phyloP scores from a whole-genome alignment of 2,113 vertebrate genomes.

The Megaleporinus macrocephalus region DNA sequence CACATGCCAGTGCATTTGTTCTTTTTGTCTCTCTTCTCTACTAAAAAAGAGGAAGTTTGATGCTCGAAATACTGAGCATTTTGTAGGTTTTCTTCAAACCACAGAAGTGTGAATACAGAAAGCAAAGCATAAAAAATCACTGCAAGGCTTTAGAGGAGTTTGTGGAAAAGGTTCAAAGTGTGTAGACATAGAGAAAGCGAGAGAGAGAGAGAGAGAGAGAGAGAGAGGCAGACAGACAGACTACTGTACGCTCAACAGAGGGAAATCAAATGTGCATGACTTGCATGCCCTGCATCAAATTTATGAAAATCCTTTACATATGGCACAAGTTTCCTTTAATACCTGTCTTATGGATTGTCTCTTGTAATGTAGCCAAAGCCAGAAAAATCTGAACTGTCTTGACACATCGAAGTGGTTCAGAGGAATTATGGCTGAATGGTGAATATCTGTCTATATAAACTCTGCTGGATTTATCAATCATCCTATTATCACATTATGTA shows the following conservation, averaged over 20 bases:
- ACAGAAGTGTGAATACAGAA: background rate
- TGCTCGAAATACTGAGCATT: conserved; percentile 5
- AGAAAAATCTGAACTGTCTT: background rate
- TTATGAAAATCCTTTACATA: conserved; percentile 42
- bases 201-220: conserved; percentile 6
- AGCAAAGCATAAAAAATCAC: background rate
- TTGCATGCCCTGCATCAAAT: conserved; percentile 30
- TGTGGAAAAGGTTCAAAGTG: conserved; percentile 27
- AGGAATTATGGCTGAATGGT: background rate
- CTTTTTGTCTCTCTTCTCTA: conserved; percentile 15
- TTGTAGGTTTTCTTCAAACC: conserved; percentile 5
- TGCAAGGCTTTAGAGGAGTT: background rate
- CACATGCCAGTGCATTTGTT: conserved; percentile 51
- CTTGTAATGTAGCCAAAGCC: background rate
- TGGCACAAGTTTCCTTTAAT: conserved; percentile 37
- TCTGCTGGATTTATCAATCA: too few relatives aligned
- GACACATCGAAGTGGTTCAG: background rate
- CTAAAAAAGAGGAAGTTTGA: conserved; percentile 29
- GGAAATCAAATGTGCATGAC: conserved; percentile 47
- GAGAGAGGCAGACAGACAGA: conserved; percentile 4
- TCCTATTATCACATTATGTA: too few relatives aligned
- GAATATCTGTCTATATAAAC: background rate
- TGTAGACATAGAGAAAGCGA: background rate
- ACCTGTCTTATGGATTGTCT: conserved; percentile 31
- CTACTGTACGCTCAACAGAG: conserved; percentile 42